phyloP scores from a whole-genome alignment of 35 echinoderm and acorn worm genomes.

The Acanthaster planci region DNA sequence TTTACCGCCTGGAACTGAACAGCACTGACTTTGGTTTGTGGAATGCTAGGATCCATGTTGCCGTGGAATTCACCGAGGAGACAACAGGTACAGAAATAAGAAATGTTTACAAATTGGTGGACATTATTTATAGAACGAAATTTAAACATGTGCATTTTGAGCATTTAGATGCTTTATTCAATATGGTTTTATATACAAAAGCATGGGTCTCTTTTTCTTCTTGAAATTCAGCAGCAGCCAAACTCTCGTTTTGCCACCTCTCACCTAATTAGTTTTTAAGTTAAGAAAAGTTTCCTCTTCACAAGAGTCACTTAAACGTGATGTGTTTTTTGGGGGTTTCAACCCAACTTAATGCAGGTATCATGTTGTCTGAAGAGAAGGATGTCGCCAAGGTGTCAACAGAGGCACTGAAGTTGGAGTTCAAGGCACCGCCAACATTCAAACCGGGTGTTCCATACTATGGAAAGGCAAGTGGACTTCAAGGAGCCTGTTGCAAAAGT shows the following conservation, averaged over 20 bases:
- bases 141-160: too few relatives aligned
- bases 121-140: too few relatives aligned
- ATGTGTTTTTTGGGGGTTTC: too few relatives aligned
- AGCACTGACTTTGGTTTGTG: slow-evolving; percentile 46
- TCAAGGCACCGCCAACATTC: slow-evolving; percentile 54
- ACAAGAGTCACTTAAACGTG: too few relatives aligned
- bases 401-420: slow-evolving; percentile 36
- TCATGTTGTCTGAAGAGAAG: slow-evolving; percentile 28
- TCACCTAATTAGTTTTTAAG: too few relatives aligned
- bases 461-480: slow-evolving; percentile 64
- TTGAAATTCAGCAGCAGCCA: too few relatives aligned
- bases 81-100: slow-evolving; percentile 34
- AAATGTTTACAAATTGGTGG: not conserved
- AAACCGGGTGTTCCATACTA: slow-evolving; percentile 82
- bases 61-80: slow-evolving; percentile 44
- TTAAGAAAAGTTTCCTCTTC: too few relatives aligned
- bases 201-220: too few relatives aligned
- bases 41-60: slow-evolving; percentile 36
- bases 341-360: slow-evolving; percentile 1
- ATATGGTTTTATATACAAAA: too few relatives aligned
- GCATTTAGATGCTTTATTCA: too few relatives aligned
- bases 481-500: too few relatives aligned
- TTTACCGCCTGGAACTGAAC: slow-evolving; percentile 38
- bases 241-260: too few relatives aligned
- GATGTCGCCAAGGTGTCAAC: slow-evolving; percentile 44